Conservation (phyloP, 2,113 vertebrate genomes). For the Taurulus bubalis region DNA sequence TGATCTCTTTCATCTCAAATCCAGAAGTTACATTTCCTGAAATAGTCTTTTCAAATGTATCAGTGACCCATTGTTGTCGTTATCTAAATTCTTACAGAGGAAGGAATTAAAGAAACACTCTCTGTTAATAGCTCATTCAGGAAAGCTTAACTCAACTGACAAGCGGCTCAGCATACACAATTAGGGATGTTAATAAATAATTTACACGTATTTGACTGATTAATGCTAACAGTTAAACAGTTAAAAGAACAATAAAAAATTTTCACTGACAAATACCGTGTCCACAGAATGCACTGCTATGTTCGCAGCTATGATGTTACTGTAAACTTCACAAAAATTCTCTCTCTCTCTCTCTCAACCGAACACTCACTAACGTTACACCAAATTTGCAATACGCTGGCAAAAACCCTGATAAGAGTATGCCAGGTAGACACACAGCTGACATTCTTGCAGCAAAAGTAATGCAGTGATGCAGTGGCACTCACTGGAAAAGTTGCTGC, state of each 20-base stretch:
- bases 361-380: not conserved
- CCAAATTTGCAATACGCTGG: not conserved
- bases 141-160: not conserved
- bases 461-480: not conserved
- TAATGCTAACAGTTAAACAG: too few species aligned
- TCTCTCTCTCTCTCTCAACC: not conserved
- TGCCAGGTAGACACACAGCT: not conserved
- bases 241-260: too few species aligned
- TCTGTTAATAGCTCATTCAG: not conserved
- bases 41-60: not conserved
- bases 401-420: not conserved
- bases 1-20: not conserved
- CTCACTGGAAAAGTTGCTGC: not conserved
- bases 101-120: not conserved
- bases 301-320: not conserved
- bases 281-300: not conserved
- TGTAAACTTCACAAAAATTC: not conserved
- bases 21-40: not conserved
- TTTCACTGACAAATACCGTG: too few species aligned
- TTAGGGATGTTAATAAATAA: not conserved
- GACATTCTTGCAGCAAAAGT: not conserved
- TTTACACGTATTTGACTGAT: too few species aligned
- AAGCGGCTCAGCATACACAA: not conserved
- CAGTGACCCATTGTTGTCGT: not conserved
- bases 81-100: not conserved